Base-by-base conservation (phyloP, 2,888 invertebrate genomes). In the Drosophila villosipedis region DNA sequence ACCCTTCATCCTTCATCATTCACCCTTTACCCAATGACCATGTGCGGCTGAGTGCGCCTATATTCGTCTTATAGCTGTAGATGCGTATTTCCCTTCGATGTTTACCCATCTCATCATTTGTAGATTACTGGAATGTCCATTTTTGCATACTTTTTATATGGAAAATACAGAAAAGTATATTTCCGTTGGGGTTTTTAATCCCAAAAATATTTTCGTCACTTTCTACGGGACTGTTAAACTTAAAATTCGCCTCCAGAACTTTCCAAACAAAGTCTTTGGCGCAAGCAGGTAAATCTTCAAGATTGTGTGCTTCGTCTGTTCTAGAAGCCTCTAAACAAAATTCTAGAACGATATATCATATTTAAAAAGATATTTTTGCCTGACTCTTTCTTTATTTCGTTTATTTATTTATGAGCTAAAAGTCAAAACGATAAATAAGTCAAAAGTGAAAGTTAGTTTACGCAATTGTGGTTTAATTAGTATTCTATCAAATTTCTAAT, bases 1-100 rank as follows among this genome's bases (percentile, higher is more conserved):
- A 28, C 28, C 39, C 47, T 16, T 49, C 4, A 25, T 2, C 49
- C 50, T 0, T 30, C 50, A n/a, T 10, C 52, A 61, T 68, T 60
- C 49, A 50, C 41, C 50, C 30, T 25, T 22, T n/a, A 5, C 7
- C 37, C n/a, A 33, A 10, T 12, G 9, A 9, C 25, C 39, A 22
- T 22, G 16, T 19, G 22, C 16, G 31, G 35, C 43, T 47, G 66
- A 3, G n/a, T 22, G 25, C 25, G 30, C 22, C 28, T 22, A n/a
- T 12, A 22, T 7, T 52, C 3, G 14, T 22, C 28, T 59, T 33
- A 31, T 47, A 47, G 22, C 31, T 53, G 22, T 3, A 25, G 19
- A 6, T 30, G 16, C 55, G 50, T 41, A 19, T 47, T 70, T 70
- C 41, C 71, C 71, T 64, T 30, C 31, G 0, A 22, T 31, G 31